Percentiles rank a stretch among this genome's conserved stretches.
These are phyloP conservation scores for Protodeltote pygarga DNA, from an alignment of 2,888 invertebrate genomes.

Conservation along the genomic window DNA sequence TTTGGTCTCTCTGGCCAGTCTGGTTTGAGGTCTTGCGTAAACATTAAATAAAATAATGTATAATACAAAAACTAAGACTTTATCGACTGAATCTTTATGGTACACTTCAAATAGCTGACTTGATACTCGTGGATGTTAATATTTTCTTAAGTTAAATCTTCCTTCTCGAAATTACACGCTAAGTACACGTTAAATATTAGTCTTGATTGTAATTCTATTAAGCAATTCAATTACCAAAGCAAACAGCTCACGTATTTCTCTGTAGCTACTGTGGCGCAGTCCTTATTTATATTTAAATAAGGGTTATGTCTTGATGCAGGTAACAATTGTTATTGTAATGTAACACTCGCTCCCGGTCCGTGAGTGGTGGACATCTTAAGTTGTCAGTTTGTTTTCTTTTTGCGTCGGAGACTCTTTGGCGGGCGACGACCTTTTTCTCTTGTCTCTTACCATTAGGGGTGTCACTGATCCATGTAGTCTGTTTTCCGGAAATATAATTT, in stretches of 20 bases:
- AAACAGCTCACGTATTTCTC: constrained; percentile 54
- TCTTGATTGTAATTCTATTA: constrained; percentile 57
- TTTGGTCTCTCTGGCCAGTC: constrained; percentile 1
- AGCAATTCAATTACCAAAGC: constrained; percentile 74
- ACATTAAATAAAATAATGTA: constrained; percentile 10
- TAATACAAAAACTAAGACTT: neutral
- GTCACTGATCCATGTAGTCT: too few relatives aligned
- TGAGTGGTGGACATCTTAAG: constrained; percentile 77
- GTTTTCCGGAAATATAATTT: too few relatives aligned
- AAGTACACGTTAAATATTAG: constrained; percentile 44
- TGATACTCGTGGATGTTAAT: too few relatives aligned
- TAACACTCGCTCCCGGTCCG: constrained; percentile 64
- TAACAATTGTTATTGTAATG: constrained; percentile 79
- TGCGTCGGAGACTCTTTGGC: constrained; percentile 69
- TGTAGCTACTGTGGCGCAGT: constrained; percentile 41
- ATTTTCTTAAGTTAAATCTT: constrained; percentile 7
- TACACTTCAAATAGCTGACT: too few relatives aligned
- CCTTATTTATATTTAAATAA: constrained; percentile 61
- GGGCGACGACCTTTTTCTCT: constrained; percentile 75
- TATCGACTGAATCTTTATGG: neutral
- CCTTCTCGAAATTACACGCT: constrained; percentile 13
- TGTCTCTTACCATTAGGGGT: constrained; percentile 64
- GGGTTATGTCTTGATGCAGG: constrained; percentile 42
- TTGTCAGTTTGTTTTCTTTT: constrained; percentile 84
- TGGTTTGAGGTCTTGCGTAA: constrained; percentile 17